phyloP scores from a whole-genome alignment of 2,888 invertebrate species.

The Drosophila longiperda region DNA sequence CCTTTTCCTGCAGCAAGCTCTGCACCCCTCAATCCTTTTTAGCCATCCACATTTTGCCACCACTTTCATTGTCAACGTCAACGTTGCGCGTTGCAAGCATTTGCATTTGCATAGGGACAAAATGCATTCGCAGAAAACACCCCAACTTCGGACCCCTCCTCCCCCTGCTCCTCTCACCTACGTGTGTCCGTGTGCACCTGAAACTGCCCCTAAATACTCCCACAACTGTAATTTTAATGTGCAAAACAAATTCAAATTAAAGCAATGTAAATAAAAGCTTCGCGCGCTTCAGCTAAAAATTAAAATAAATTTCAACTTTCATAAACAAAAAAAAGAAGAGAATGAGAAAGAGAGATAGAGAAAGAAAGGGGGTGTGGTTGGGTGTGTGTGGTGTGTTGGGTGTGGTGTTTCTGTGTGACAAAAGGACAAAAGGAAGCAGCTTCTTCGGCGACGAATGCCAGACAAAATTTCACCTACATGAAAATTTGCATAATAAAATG shows the following conservation, averaged over 20 bases:
- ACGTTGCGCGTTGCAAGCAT: slow-evolving; percentile 1
- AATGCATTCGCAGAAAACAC: slow-evolving; percentile 45
- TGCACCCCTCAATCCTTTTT: background rate
- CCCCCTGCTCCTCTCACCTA: background rate
- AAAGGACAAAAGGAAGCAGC: slow-evolving; percentile 24
- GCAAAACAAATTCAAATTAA: slow-evolving; percentile 72
- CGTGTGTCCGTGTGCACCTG: too few species aligned
- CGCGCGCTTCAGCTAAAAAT: slow-evolving; percentile 52
- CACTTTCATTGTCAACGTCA: slow-evolving; percentile 54
- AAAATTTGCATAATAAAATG: slow-evolving; percentile 57
- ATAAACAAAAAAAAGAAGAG: background rate
- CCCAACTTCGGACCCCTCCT: background rate
- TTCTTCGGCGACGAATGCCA: slow-evolving; percentile 12
- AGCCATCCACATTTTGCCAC: slow-evolving; percentile 9
- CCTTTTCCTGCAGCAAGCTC: slow-evolving; percentile 6
- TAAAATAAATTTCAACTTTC: slow-evolving; percentile 57
- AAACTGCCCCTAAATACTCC: background rate
- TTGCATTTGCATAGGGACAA: slow-evolving; percentile 28
- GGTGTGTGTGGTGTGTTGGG: background rate
- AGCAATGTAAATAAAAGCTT: slow-evolving; percentile 66
- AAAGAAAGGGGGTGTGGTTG: background rate
- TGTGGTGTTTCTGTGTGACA: background rate
- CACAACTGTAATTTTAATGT: slow-evolving; percentile 60
- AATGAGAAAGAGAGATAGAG: background rate
- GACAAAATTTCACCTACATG: slow-evolving; percentile 26